Conservation (phyloP, 1,140 invertebrate species). For the Drosophila bocki region DNA sequence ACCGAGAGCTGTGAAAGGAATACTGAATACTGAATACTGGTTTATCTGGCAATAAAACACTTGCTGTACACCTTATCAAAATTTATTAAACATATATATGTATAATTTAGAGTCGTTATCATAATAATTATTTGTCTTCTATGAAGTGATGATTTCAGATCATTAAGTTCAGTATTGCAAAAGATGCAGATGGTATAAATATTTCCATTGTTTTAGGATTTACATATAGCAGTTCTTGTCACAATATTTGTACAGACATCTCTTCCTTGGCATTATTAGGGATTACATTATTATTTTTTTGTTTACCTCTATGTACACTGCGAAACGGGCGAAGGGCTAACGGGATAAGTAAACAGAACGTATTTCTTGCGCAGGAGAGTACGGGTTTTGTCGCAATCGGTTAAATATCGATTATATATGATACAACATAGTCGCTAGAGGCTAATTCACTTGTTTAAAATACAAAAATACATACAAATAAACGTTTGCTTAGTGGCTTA, state of each 20-base stretch:
- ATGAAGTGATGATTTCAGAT: conserved; percentile 53
- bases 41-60: neutral
- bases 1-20: conserved; percentile 34
- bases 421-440: conserved; percentile 53
- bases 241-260: conserved; percentile 52
- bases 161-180: conserved; percentile 53
- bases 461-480: conserved; percentile 76
- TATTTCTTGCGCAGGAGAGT: conserved; percentile 5
- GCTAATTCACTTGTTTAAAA: conserved; percentile 59
- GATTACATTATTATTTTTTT: conserved; percentile 26
- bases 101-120: conserved; percentile 46
- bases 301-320: conserved; percentile 38
- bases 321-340: conserved; percentile 21
- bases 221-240: conserved; percentile 32
- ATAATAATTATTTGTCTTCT: conserved; percentile 53
- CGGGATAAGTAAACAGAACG: conserved; percentile 9
- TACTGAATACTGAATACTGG: neutral
- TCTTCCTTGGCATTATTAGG: conserved; percentile 46
- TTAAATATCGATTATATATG: conserved; percentile 55
- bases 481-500: conserved; percentile 57
- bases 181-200: conserved; percentile 45
- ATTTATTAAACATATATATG: conserved; percentile 42
- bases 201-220: conserved; percentile 22
- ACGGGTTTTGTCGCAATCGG: conserved; percentile 28
- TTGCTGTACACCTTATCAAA: conserved; percentile 39